A percentile compares a stretch with the other conserved stretches of the same genome.
Evolutionary conservation across 2,888 invertebrate genomes (phyloP).

Genomic region (Orgyia antiqua): DNA sequence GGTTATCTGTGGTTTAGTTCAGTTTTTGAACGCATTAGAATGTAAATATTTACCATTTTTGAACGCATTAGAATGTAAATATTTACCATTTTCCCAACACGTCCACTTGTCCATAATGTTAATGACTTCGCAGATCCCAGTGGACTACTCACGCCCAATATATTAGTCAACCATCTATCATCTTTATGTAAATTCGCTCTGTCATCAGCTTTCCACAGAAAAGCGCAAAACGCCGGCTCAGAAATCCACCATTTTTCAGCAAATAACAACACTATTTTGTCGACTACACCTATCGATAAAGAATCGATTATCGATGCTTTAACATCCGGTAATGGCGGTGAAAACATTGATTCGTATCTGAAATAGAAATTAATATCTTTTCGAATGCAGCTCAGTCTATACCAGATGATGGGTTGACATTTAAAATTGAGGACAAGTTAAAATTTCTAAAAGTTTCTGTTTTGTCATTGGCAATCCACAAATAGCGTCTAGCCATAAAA

Average conservation of each 20-base stretch:
- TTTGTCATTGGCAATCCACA: background rate
- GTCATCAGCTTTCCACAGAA: conserved; percentile 56
- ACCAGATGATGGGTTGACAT: no score
- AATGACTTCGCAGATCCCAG: conserved; percentile 19
- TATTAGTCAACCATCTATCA: conserved; percentile 23
- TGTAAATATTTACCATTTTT: background rate
- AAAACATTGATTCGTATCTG: conserved; percentile 78
- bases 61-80: no score
- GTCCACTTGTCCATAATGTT: conserved; percentile 29
- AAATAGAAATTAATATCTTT: conserved; percentile 1
- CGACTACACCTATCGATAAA: conserved; percentile 80
- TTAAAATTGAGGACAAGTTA: background rate
- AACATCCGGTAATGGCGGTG: conserved; percentile 68
- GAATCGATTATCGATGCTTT: conserved; percentile 76
- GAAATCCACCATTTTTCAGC: conserved; percentile 81
- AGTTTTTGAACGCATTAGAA: no score
- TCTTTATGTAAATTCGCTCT: conserved; percentile 8
- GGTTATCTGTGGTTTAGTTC: no score
- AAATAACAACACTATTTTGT: conserved; percentile 83
- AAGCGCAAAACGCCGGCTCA: conserved; percentile 16
- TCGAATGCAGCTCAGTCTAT: no score
- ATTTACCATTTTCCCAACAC: conserved; percentile 25
- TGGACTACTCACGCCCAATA: conserved; percentile 22
- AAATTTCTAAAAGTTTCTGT: background rate
- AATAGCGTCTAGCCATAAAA: no score